A percentile compares a stretch with the other conserved stretches of the same genome.
Evolutionary conservation across 1,140 invertebrate genomes (phyloP).

Genomic region (Platorchestia sp.): DNA sequence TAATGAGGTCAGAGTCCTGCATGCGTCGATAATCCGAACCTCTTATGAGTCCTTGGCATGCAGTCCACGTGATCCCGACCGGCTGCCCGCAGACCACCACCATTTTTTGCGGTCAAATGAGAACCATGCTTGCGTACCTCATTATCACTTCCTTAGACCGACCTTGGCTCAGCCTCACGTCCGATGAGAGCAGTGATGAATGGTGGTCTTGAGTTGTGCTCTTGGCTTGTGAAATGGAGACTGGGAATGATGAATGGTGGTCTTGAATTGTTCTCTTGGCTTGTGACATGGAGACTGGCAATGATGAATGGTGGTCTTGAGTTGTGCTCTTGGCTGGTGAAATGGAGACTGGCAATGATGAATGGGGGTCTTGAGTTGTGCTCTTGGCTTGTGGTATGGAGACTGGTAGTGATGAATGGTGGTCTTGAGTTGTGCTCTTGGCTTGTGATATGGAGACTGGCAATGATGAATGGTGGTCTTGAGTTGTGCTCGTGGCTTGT

Average conservation of each 20-base stretch:
- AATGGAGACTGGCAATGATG: too few relatives aligned
- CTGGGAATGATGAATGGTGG: neutral
- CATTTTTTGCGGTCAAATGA: neutral
- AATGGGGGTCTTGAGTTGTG: too few relatives aligned
- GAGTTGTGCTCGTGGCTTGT: too few relatives aligned
- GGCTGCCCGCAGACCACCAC: neutral
- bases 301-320: neutral
- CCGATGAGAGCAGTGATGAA: neutral
- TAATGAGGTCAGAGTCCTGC: conserved; percentile 47
- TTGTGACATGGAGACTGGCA: neutral
- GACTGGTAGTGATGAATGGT: too few relatives aligned
- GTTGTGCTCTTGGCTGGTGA: too few relatives aligned
- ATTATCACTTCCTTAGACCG: neutral
- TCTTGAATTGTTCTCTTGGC: neutral
- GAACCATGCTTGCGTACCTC: neutral
- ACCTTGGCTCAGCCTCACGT: neutral
- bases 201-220: neutral
- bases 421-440: too few relatives aligned
- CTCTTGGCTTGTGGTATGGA: too few relatives aligned
- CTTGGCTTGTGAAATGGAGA: neutral
- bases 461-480: too few relatives aligned
- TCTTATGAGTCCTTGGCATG: conserved; percentile 18
- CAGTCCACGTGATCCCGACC: neutral
- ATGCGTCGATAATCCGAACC: conserved; percentile 18
- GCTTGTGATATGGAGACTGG: too few relatives aligned